Conservation (phyloP, 2,888 invertebrate species). For the Gryllus longicercus region DNA sequence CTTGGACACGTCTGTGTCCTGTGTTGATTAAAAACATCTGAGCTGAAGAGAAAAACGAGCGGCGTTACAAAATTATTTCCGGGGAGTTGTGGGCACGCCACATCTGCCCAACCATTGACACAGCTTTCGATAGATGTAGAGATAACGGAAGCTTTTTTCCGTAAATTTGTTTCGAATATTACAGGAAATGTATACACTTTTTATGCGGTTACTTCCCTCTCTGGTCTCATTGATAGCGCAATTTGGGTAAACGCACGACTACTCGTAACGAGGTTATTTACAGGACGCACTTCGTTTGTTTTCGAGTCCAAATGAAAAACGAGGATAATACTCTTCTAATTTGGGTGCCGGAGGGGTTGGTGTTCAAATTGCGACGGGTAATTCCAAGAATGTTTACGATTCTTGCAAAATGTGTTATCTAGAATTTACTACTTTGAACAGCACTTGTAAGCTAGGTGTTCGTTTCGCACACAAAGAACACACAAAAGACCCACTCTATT, state of each 20-base stretch:
- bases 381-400: background rate
- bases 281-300: background rate
- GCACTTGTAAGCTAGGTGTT: too few relatives aligned
- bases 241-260: background rate
- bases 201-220: background rate
- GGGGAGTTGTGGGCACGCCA: background rate
- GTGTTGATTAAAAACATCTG: too few relatives aligned
- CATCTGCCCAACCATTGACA: background rate
- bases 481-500: too few relatives aligned
- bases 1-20: too few relatives aligned
- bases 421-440: too few relatives aligned
- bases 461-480: too few relatives aligned
- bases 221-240: background rate
- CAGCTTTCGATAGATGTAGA: background rate
- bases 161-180: background rate
- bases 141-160: background rate
- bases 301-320: background rate
- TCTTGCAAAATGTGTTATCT: too few relatives aligned
- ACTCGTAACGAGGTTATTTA: background rate
- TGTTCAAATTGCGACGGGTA: background rate
- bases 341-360: background rate
- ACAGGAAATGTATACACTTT: background rate
- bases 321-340: background rate
- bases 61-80: background rate
- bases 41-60: background rate